Percentiles rank a stretch among this genome's conserved stretches.
These are phyloP conservation scores for Meghimatium bilineatum DNA, from an alignment of 2,888 invertebrate genomes.

Conservation along the genomic window DNA sequence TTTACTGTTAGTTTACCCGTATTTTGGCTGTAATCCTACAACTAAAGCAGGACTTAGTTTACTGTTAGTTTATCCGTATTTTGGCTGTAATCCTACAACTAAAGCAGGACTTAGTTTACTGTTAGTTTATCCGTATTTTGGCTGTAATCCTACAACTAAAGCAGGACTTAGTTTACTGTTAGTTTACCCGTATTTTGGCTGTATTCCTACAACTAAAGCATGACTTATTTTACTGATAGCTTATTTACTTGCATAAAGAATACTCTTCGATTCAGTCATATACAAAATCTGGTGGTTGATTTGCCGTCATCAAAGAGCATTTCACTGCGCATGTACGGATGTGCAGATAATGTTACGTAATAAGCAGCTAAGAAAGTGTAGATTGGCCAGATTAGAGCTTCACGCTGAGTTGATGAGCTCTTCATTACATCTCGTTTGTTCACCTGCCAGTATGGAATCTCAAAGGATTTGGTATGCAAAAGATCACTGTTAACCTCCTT, in stretches of 20 bases:
- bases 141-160: too few relatives aligned
- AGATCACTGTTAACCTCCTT: background rate
- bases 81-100: too few relatives aligned
- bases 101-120: too few relatives aligned
- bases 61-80: too few relatives aligned
- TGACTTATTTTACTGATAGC: too few relatives aligned
- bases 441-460: slow-evolving; percentile 20
- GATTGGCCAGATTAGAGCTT: background rate
- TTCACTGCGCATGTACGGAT: background rate
- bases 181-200: too few relatives aligned
- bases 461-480: background rate
- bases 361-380: background rate
- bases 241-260: background rate
- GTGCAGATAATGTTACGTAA: slow-evolving; percentile 6
- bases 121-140: too few relatives aligned
- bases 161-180: too few relatives aligned
- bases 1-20: too few relatives aligned
- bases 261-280: background rate
- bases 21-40: too few relatives aligned
- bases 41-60: too few relatives aligned
- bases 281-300: background rate
- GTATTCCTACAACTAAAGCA: too few relatives aligned
- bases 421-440: slow-evolving; percentile 18
- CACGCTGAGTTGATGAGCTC: slow-evolving; percentile 15
- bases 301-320: background rate